These are phyloP conservation scores for Callospermophilus lateralis DNA, from an alignment of 2,113 vertebrate genomes.

Conservation along the genomic window DNA sequence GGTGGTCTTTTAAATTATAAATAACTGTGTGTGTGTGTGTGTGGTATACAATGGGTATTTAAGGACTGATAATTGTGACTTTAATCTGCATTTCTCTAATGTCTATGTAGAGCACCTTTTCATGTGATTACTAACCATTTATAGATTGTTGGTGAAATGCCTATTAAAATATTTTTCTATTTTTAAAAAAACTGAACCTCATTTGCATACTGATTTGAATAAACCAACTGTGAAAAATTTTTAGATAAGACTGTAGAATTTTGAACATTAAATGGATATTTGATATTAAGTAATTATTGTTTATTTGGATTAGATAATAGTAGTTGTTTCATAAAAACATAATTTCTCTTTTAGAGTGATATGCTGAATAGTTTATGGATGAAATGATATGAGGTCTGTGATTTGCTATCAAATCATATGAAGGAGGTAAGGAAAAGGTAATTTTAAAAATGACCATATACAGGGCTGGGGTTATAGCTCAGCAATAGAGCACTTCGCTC, in stretches of 20 bases:
- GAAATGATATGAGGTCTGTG: neutral
- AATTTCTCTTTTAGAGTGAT: neutral
- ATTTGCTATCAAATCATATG: slow-evolving; percentile 34
- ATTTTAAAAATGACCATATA: neutral
- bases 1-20: neutral
- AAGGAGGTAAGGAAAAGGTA: neutral
- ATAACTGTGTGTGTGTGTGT: neutral
- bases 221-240: neutral
- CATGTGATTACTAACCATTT: neutral
- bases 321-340: neutral
- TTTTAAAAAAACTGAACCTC: neutral
- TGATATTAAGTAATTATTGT: neutral
- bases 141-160: neutral
- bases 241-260: neutral
- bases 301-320: neutral
- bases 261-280: neutral
- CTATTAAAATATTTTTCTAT: slow-evolving; percentile 14
- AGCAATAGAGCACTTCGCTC: too few species aligned
- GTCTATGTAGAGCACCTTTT: neutral
- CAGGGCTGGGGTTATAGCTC: too few species aligned
- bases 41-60: neutral
- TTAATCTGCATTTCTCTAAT: neutral
- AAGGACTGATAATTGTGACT: neutral
- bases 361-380: slow-evolving; percentile 38
- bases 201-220: slow-evolving; percentile 17